Evolutionary conservation across 2,113 vertebrate species (phyloP).

Genomic region (Lepisosteus oculatus): DNA sequence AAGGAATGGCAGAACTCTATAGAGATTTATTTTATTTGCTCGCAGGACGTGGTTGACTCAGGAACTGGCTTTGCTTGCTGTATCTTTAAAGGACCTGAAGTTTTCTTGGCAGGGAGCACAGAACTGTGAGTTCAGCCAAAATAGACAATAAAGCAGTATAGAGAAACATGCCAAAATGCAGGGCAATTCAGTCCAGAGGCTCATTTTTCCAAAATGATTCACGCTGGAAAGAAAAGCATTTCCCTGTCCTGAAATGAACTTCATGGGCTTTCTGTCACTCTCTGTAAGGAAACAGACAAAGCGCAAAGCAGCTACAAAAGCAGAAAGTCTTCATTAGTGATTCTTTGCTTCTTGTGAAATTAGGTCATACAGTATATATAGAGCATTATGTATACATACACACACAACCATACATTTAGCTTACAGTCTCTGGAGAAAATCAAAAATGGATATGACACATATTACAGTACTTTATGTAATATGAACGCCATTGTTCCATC

Average conservation of each 20-base stretch:
- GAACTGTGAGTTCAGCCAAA: conserved; percentile 88
- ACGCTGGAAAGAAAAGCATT: conserved; percentile 76
- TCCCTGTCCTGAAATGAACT: conserved; percentile 83
- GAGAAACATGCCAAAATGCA: conserved; percentile 81
- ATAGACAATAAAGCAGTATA: conserved; percentile 88
- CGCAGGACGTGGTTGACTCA: conserved; percentile 67
- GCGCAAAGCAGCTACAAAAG: conserved; percentile 46
- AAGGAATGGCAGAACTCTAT: conserved; percentile 67
- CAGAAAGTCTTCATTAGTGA: conserved; percentile 53
- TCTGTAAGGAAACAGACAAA: conserved; percentile 73
- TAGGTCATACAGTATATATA: conserved; percentile 51
- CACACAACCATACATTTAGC: conserved; percentile 34
- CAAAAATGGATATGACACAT: conserved; percentile 23
- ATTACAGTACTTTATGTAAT: background rate
- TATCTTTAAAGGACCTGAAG: conserved; percentile 78
- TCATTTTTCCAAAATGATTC: conserved; percentile 82
- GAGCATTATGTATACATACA: conserved; percentile 26
- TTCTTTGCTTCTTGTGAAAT: conserved; percentile 49
- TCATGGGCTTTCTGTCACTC: conserved; percentile 66
- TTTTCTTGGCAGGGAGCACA: conserved; percentile 71
- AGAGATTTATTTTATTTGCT: conserved; percentile 73
- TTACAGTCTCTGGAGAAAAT: conserved; percentile 36
- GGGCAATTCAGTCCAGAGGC: conserved; percentile 76
- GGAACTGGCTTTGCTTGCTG: conserved; percentile 74
- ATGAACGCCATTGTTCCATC: too few species aligned